Base-by-base conservation (phyloP, 2,797 vertebrate genomes). In the Fundulus diaphanus region DNA sequence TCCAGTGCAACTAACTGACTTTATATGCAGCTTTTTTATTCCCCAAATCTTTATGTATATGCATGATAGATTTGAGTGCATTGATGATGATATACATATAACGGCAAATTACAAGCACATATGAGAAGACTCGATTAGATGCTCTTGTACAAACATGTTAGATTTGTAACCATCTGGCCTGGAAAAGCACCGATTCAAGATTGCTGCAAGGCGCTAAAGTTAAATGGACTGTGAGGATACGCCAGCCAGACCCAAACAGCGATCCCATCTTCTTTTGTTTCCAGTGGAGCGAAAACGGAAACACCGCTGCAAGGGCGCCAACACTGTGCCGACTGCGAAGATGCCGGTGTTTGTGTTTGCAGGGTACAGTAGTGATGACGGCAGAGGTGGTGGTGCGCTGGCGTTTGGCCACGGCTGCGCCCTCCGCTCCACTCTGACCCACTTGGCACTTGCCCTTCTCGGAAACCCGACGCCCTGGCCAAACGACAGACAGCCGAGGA, bases 351-450 rank as follows among this genome's bases (percentile, higher is more conserved):
- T 79, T 78, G 51, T 70, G 22, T 74, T 70, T 75, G 70, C 57
- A 65, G 79, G 7, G 70, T 57, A 71, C 31, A 72, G 48, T 51
- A 13, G 44, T 65, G 67, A 56, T 48, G 27, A 29, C 54, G 27
- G 48, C 37, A 56, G 49, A 18, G 63, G 52, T 31, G 68, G 80
- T 31, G 81, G 73, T 20, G 63, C 52, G 82, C 15, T 90, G 89
- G 88, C 77, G 0, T 0, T 31, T 6, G 49, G 85, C 89, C 88
- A 86, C 1, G 12, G 61, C 76, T 16, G 42, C 20, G 54, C 76
- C 82, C 87, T 86, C 82, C 48, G 85, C 83, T 90, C 86, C 81
- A 88, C 75, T 85, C 81, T 90, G 87, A 90, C 90, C 89, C 88
- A 92, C 87, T 93, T 94, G 92, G 91, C 93, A 89, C 33, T 42